Evolutionary conservation across 2,797 vertebrate species (phyloP), one percentile per base, ranked within the genome.

Genomic region (Xenops minutus): DNA sequence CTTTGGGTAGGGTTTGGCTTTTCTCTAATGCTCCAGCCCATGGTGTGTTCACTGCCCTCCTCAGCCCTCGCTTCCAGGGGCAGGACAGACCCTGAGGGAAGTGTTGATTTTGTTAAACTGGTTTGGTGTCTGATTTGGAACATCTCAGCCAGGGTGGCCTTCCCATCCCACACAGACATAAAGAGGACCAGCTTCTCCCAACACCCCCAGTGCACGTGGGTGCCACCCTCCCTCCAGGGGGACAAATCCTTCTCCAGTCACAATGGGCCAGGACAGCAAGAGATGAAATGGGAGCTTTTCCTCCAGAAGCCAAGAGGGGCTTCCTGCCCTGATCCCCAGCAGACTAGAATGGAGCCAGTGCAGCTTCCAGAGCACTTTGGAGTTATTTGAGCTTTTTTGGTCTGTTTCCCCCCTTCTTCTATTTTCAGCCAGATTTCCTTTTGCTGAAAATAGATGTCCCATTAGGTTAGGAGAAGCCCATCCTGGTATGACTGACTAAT

Each of bases 201-300:
- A 2, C 4, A 0, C 16, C 41, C 44, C 46, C 27, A 30, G 36
- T 59, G 34, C 17, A 7, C 23, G 9, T 7, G 0, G 0, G 16
- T 37, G 26, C 73, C 37, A 5, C 86, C 15, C 19, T 37, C 61
- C 71, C 39, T 23, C 30, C 39, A 9, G 29, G 24, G 56, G 56
- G 43, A 54, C 48, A 23, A 66, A 46, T 36, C 41, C 76, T 46
- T 30, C 30, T 66, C 27, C 14, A 15, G 61, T 20, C n/a, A 22
- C 30, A 37, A 0, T 14, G 36, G 58, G 78, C 14, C 54, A 49
- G 82, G 52, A 48, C 58, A 62, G 55, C 63, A 39, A 52, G 13
- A 44, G n/a, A 27, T 22, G 20, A n/a, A 27, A 15, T 4, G 10
- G 29, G 49, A 62, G 49, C 48, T 56, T 30, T 8, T 71, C 27